These are phyloP conservation scores for Plagiodera versicolora DNA, from an alignment of 2,888 invertebrate genomes.

Conservation along the genomic window DNA sequence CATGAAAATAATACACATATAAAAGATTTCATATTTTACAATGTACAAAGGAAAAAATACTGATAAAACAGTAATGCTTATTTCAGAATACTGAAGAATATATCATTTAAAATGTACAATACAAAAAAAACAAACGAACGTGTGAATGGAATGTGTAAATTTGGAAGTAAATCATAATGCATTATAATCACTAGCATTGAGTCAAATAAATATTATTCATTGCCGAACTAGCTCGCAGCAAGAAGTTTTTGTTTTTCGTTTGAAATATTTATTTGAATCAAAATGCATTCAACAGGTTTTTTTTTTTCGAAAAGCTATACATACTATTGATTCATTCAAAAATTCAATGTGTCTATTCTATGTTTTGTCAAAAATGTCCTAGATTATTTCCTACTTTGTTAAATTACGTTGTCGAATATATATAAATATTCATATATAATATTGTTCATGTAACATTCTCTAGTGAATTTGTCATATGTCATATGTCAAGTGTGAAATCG, in stretches of 20 bases:
- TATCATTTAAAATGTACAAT: background rate
- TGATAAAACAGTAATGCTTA: conserved; percentile 25
- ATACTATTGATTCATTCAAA: conserved; percentile 16
- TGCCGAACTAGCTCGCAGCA: background rate
- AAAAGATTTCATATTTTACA: conserved; percentile 14
- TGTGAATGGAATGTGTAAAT: background rate
- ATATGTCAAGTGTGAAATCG: background rate
- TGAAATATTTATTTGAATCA: background rate
- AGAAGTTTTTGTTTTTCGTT: background rate
- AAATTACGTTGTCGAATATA: conserved; percentile 20
- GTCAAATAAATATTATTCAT: background rate
- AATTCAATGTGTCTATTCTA: conserved; percentile 24
- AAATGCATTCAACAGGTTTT: background rate
- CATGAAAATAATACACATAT: conserved; percentile 20
- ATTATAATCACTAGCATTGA: background rate
- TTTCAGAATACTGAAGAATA: conserved; percentile 32
- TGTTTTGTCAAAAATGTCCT: conserved; percentile 33
- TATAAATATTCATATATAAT: conserved; percentile 3
- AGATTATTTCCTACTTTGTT: conserved; percentile 31
- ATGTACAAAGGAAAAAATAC: conserved; percentile 23
- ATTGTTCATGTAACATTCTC: conserved; percentile 4
- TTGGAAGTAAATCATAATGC: background rate
- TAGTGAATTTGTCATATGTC: background rate
- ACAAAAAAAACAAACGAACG: too few species aligned
- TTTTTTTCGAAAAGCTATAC: conserved; percentile 14